Evolutionary conservation across 2,113 vertebrate species (phyloP).

Genomic region (Ictalurus punctatus): DNA sequence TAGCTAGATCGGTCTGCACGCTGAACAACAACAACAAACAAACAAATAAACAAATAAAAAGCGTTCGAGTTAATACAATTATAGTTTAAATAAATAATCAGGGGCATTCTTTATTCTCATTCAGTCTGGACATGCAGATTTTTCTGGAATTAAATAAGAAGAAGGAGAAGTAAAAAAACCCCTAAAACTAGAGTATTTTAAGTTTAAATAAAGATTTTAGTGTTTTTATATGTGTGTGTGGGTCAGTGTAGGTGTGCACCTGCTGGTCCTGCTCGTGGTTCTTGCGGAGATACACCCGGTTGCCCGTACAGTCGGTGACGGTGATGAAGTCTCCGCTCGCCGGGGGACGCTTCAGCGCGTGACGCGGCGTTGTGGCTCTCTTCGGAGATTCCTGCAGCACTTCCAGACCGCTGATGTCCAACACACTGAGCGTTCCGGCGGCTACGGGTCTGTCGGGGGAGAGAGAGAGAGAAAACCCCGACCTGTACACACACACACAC

Average conservation of each 20-base stretch:
- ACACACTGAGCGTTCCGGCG: background rate
- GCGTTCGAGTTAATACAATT: too few species aligned
- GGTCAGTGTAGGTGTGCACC: background rate
- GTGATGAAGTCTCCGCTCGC: constrained; percentile 86
- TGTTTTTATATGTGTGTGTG: background rate
- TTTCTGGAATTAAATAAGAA: background rate
- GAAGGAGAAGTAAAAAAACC: too few species aligned
- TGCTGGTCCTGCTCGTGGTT: constrained; percentile 68
- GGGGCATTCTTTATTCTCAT: too few species aligned
- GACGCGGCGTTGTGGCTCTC: constrained; percentile 26
- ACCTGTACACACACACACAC: background rate
- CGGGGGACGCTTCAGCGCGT: constrained; percentile 81
- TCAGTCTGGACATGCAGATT: too few species aligned
- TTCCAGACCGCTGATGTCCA: constrained; percentile 72
- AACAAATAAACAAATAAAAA: too few species aligned
- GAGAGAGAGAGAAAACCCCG: constrained; percentile 24
- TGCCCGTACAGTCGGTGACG: constrained; percentile 82
- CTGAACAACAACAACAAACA: too few species aligned
- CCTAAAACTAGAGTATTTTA: too few species aligned
- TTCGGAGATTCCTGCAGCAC: constrained; percentile 56
- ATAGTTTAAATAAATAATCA: too few species aligned
- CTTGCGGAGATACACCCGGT: constrained; percentile 82
- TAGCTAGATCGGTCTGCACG: too few species aligned
- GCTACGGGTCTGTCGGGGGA: constrained; percentile 37
- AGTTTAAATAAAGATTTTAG: too few species aligned